These are phyloP conservation scores for Redunca redunca DNA, from an alignment of 2,113 vertebrate genomes.

Conservation along the genomic window DNA sequence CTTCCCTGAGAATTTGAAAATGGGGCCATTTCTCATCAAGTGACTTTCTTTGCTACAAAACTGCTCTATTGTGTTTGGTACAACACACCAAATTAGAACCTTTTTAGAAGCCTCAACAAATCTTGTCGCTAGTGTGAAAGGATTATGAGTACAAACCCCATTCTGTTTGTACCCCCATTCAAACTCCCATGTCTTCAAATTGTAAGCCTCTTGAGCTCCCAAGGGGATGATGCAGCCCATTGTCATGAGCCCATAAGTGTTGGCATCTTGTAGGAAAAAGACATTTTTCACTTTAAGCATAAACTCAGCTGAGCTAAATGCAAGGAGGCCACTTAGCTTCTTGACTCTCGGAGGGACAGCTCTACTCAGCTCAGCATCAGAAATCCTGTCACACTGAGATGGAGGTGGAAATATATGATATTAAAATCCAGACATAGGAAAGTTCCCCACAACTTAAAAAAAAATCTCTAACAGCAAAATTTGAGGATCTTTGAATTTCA, in stretches of 20 bases:
- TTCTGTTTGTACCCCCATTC: background rate
- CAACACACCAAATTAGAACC: background rate
- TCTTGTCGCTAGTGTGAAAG: background rate
- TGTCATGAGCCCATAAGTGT: background rate
- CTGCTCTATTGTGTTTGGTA: background rate
- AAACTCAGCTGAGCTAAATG: background rate
- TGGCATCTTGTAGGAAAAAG: background rate
- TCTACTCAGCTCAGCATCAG: background rate
- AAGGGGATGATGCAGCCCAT: background rate
- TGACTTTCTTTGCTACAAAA: background rate
- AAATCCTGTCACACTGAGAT: background rate
- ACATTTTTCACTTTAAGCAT: background rate
- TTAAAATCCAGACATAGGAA: background rate
- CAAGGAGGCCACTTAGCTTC: background rate
- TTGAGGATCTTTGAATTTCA: background rate
- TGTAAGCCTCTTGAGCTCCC: background rate
- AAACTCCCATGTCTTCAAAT: background rate
- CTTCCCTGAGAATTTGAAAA: background rate
- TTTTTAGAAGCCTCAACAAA: background rate
- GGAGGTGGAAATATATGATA: background rate
- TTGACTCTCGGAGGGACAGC: background rate
- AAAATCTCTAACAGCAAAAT: background rate
- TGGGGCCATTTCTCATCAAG: background rate
- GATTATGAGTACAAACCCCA: background rate
- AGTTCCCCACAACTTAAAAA: background rate